Evolutionary conservation across 2,797 vertebrate genomes (phyloP).

Genomic region (Benthosema pterotum): DNA sequence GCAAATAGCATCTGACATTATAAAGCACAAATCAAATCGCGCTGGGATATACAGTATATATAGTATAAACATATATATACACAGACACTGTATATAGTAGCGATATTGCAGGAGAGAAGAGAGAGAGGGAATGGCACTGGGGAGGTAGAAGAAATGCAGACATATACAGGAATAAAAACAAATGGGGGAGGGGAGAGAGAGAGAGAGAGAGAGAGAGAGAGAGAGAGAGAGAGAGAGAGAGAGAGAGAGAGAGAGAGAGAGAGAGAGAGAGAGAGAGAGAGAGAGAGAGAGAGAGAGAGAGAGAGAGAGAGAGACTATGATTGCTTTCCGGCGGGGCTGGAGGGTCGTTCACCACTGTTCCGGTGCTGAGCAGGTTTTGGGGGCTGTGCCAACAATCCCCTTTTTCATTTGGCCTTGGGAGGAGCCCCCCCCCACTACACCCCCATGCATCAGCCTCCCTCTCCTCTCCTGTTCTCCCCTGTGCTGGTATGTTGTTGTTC

Average conservation of each 20-base stretch:
- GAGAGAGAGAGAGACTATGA: conserved; percentile 35
- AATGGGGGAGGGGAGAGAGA: too few species aligned
- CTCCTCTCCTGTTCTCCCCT: conserved; percentile 21
- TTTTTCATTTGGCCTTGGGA: conserved; percentile 24
- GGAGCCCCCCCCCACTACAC: conserved; percentile 21
- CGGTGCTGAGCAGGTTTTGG: conserved; percentile 7
- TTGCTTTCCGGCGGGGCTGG: conserved; percentile 41
- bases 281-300: neutral
- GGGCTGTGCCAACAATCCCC: conserved; percentile 39
- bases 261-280: neutral
- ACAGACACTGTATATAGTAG: too few species aligned
- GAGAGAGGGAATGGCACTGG: too few species aligned
- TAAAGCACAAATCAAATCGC: too few species aligned
- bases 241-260: neutral
- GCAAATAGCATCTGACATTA: too few species aligned
- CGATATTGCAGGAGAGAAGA: too few species aligned
- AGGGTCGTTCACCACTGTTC: conserved; percentile 31
- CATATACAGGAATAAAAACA: too few species aligned
- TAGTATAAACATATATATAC: too few species aligned
- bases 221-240: neutral
- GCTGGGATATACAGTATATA: too few species aligned
- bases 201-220: neutral
- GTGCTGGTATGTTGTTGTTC: conserved; percentile 43
- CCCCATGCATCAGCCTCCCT: neutral
- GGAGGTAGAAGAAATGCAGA: too few species aligned